phyloP scores from a whole-genome alignment of 2,113 vertebrate species.

The Gasterosteus nipponicus region DNA sequence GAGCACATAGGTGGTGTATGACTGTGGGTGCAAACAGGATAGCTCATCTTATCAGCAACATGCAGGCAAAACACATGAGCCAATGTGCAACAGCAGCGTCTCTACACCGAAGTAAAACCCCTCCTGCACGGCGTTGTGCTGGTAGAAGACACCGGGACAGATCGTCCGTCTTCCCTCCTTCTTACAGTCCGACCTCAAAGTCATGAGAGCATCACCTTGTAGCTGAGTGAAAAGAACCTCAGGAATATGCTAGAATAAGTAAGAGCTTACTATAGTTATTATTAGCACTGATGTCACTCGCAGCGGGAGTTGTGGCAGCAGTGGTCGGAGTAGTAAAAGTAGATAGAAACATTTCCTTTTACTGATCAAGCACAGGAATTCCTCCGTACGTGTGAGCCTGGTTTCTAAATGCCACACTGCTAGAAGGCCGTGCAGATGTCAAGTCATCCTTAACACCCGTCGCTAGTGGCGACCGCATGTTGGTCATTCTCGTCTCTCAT shows the following conservation, averaged over 20 bases:
- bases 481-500: constrained; percentile 29
- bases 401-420: constrained; percentile 29
- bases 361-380: constrained; percentile 13
- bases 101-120: constrained; percentile 2
- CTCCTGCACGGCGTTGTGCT: neutral
- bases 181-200: constrained; percentile 48
- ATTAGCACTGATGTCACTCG: neutral
- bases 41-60: constrained; percentile 8
- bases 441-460: constrained; percentile 39
- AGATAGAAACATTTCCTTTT: neutral
- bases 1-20: constrained; percentile 1
- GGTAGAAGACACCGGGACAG: neutral
- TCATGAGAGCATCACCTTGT: constrained; percentile 2
- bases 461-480: constrained; percentile 12
- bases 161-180: neutral
- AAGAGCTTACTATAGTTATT: neutral
- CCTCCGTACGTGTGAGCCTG: neutral
- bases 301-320: neutral
- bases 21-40: constrained; percentile 26
- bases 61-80: constrained; percentile 44
- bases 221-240: neutral
- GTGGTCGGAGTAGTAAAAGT: neutral
- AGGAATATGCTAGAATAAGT: neutral
- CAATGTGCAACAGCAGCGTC: neutral
- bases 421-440: constrained; percentile 12